Evolutionary conservation across 2,888 invertebrate species (phyloP), one percentile per base, ranked within the genome.

Genomic region (Tachina fera): DNA sequence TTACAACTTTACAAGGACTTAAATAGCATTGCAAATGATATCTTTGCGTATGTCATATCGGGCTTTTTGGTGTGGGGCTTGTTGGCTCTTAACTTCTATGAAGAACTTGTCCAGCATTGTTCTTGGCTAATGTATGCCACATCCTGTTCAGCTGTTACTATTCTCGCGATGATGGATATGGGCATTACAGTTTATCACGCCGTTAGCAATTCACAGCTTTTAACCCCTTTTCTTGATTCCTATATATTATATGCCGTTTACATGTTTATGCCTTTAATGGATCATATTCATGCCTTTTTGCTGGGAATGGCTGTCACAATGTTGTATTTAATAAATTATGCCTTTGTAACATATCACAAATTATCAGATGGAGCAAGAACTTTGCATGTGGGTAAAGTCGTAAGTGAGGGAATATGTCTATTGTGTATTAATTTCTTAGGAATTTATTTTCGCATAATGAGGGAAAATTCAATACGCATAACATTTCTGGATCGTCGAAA

Each of bases 401-500:
- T 94, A 61, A 95, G 96, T 11, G 97, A 98, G 90, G 93, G 88
- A 19, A 91, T 92, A 19, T 92, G 91, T 67, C 74, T 92, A 79
- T 75, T 95, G n/a, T 96, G 96, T 87, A 95, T 97, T 11, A 98
- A 97, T 91, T 93, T 95, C 14, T 94, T 98, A 91, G 98, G 98
- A 5, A 93, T 97, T 14, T 97, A 97, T 93, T 97, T 97, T 92
- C 95, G 97, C 76, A 95, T 97, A 88, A 95, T 98, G 95, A 97
- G 96, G 87, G 98, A 98, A 93, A 95, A 98, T 61, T 96, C 97
- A 16, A 96, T 97, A 87, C 94, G 98, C 84, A 94, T 97, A 86
- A 97, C 98, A 1, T 98, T 98, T 91, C 93, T 98, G 79, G 98
- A 98, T 90, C 95, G 97, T 53, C 93, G 97, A 84, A 96, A 96